phyloP scores from a whole-genome alignment of 2,113 vertebrate species.

The Serilophus lunatus region DNA sequence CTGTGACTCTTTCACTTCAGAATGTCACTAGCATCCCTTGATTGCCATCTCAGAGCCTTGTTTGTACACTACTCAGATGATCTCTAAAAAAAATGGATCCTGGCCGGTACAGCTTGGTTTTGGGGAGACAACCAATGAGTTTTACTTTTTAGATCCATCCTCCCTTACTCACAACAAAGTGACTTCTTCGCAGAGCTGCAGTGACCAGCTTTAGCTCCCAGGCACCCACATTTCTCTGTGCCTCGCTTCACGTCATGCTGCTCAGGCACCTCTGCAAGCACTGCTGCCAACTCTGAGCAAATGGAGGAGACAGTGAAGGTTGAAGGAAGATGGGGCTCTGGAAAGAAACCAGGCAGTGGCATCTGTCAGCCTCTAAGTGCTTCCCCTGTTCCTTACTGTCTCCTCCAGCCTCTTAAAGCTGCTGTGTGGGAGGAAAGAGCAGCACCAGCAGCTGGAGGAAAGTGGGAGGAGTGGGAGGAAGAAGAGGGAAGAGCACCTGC shows the following conservation, averaged over 20 bases:
- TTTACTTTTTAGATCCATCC: neutral
- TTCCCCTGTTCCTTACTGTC: constrained; percentile 23
- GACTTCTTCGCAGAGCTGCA: neutral
- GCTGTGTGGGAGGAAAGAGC: constrained; percentile 62
- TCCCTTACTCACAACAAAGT: neutral
- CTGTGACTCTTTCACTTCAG: neutral
- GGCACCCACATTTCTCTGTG: neutral
- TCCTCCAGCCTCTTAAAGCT: constrained; percentile 48
- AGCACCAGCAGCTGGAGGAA: constrained; percentile 59
- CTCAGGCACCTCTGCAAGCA: accelerated
- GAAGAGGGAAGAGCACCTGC: constrained; percentile 49
- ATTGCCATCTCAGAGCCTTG: neutral
- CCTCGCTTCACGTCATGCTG: accelerated
- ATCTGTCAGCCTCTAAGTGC: constrained; percentile 21
- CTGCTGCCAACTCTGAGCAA: neutral
- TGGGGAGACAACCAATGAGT: neutral
- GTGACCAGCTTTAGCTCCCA: neutral
- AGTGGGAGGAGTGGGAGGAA: constrained; percentile 62
- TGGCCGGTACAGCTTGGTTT: neutral
- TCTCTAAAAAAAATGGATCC: neutral
- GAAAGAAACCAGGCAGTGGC: constrained; percentile 27
- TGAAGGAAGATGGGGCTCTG: neutral
- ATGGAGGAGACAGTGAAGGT: neutral
- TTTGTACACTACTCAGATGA: accelerated
- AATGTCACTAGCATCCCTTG: neutral